A percentile compares a stretch with the other conserved stretches of the same genome.
These are phyloP conservation scores for Tamandua tetradactyla DNA, from an alignment of 2,797 vertebrate genomes.

Conservation along the genomic window DNA sequence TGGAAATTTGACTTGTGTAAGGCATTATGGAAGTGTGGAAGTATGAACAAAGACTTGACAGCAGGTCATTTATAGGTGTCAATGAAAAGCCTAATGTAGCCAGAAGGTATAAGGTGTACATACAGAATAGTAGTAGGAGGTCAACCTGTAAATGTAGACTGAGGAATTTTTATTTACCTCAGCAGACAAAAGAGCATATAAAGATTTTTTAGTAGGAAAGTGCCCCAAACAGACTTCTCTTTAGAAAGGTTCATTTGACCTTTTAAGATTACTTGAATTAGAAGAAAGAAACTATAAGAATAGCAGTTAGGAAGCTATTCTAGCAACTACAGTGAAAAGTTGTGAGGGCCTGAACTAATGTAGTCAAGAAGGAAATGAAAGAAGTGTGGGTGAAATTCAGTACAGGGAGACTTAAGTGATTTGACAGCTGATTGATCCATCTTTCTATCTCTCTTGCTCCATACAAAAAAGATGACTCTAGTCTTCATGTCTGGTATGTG, in stretches of 20 bases:
- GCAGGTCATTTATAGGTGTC: neutral
- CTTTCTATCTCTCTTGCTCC: neutral
- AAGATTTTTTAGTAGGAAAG: neutral
- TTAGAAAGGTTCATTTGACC: neutral
- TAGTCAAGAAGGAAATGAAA: neutral
- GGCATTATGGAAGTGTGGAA: neutral
- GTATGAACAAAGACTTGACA: neutral
- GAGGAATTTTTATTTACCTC: neutral
- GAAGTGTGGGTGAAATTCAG: neutral
- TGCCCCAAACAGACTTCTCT: neutral
- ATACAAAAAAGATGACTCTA: neutral
- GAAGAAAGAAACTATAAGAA: neutral
- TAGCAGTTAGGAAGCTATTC: neutral
- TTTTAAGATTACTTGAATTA: neutral
- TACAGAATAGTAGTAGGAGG: neutral
- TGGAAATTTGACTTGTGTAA: neutral
- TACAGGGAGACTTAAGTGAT: neutral
- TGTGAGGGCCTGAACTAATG: neutral
- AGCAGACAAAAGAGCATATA: neutral
- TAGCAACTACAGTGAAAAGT: neutral
- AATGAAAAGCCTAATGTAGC: neutral
- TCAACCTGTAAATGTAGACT: neutral
- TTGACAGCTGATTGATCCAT: neutral
- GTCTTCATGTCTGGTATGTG: neutral
- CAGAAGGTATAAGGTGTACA: too few species aligned